phyloP scores from a whole-genome alignment of 1,140 invertebrate species.

The Sminthurides bifidus region DNA sequence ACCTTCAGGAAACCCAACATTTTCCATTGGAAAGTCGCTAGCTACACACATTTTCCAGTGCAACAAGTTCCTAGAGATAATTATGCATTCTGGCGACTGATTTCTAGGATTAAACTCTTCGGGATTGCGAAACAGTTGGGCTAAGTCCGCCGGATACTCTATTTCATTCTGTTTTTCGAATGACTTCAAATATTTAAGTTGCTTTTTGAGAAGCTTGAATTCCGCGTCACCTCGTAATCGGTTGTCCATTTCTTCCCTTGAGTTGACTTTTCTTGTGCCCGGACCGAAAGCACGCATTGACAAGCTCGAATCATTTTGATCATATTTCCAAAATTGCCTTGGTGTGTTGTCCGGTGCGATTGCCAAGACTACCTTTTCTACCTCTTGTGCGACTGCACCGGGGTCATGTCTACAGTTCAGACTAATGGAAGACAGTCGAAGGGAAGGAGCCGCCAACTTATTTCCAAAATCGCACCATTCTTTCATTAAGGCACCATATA shows the following conservation, averaged over 20 bases:
- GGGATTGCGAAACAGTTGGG: constrained; percentile 31
- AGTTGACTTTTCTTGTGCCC: neutral
- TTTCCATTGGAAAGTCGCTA: constrained; percentile 31
- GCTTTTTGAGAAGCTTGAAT: constrained; percentile 5
- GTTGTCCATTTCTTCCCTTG: neutral
- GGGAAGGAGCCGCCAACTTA: constrained; percentile 43
- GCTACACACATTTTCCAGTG: constrained; percentile 47
- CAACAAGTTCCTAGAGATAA: constrained; percentile 50
- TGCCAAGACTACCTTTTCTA: constrained; percentile 20
- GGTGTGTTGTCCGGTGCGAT: constrained; percentile 15
- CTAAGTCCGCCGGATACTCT: constrained; percentile 30
- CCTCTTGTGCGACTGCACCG: constrained; percentile 21
- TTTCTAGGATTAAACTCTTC: constrained; percentile 21
- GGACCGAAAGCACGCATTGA: too few relatives aligned
- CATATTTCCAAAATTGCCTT: constrained; percentile 21
- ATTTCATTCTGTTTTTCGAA: constrained; percentile 5
- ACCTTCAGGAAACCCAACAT: constrained; percentile 39
- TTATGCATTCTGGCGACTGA: constrained; percentile 36
- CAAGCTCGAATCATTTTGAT: too few relatives aligned
- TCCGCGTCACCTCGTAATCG: constrained; percentile 2
- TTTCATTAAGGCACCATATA: constrained; percentile 44
- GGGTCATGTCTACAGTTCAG: constrained; percentile 14
- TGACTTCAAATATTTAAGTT: constrained; percentile 1
- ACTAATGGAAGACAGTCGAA: constrained; percentile 15
- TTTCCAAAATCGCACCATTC: constrained; percentile 50